Conservation (phyloP, 2,113 vertebrate species). For the Ceratotherium simum region DNA sequence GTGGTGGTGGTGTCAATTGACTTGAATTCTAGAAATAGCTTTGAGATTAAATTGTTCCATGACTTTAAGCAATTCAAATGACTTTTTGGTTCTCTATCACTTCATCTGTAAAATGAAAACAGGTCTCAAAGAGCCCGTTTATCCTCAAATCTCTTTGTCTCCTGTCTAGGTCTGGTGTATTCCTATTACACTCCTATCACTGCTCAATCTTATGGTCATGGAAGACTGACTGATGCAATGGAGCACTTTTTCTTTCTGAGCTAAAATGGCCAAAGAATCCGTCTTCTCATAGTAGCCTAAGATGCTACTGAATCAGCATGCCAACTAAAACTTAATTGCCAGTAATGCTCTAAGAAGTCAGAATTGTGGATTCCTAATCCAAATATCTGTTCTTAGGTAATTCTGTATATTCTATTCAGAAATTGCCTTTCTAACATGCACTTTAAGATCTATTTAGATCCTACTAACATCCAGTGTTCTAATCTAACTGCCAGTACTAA, state of each 20-base stretch:
- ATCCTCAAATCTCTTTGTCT: not conserved
- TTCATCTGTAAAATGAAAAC: conserved; percentile 1
- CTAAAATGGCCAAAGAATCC: not conserved
- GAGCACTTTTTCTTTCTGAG: not conserved
- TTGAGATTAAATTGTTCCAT: not conserved
- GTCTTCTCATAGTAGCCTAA: not conserved
- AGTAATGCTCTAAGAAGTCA: not conserved
- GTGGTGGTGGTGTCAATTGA: not conserved
- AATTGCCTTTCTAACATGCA: not conserved
- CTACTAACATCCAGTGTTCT: not conserved
- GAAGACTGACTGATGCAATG: not conserved
- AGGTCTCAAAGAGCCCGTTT: not conserved
- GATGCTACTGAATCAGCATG: not conserved
- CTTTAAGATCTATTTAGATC: not conserved
- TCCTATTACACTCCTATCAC: not conserved
- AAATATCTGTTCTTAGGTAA: not conserved
- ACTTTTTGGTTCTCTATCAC: not conserved
- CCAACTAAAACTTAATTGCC: not conserved
- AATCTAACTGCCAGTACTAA: not conserved
- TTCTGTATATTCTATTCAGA: not conserved
- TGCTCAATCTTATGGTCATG: fast-evolving
- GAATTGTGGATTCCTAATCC: not conserved
- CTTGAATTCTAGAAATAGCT: conserved; percentile 15
- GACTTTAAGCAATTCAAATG: conserved; percentile 11
- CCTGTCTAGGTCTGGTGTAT: not conserved